Evolutionary conservation across 2,888 invertebrate species (phyloP).

Genomic region (Spilarctia lutea): DNA sequence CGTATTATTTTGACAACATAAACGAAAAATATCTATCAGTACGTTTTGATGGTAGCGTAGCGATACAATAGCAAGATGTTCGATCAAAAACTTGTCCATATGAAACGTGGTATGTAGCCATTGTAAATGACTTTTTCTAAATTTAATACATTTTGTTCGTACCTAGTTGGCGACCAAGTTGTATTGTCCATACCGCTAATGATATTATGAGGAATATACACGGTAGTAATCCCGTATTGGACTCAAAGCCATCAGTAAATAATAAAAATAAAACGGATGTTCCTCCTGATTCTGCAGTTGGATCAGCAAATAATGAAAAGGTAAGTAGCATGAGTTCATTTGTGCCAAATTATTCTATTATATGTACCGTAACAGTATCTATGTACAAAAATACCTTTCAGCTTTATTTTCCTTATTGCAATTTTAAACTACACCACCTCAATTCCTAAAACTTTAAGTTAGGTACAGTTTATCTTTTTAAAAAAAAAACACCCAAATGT

Average conservation of each 20-base stretch:
- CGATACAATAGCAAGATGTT: not conserved
- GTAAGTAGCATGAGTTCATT: conserved; percentile 21
- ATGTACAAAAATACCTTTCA: no score
- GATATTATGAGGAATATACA: conserved; percentile 45
- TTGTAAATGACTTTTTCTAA: not conserved
- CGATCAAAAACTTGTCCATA: not conserved
- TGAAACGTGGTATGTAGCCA: not conserved
- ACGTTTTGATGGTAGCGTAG: not conserved
- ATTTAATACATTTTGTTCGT: not conserved
- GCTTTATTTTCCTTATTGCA: not conserved
- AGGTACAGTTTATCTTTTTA: no score
- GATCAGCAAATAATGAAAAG: conserved; percentile 30
- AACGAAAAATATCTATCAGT: not conserved
- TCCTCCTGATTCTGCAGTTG: conserved; percentile 21
- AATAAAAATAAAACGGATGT: conserved; percentile 26
- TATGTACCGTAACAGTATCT: not conserved
- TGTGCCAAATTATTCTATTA: no score
- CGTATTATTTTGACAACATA: not conserved
- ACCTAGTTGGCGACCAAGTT: conserved; percentile 65
- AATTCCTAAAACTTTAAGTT: not conserved
- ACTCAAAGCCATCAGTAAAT: conserved; percentile 39
- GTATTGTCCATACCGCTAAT: conserved; percentile 54
- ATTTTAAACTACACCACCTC: no score
- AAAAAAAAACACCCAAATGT: no score
- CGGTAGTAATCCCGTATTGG: conserved; percentile 45